phyloP scores from a whole-genome alignment of 2,797 vertebrate genomes.

The Mus minutoides region DNA sequence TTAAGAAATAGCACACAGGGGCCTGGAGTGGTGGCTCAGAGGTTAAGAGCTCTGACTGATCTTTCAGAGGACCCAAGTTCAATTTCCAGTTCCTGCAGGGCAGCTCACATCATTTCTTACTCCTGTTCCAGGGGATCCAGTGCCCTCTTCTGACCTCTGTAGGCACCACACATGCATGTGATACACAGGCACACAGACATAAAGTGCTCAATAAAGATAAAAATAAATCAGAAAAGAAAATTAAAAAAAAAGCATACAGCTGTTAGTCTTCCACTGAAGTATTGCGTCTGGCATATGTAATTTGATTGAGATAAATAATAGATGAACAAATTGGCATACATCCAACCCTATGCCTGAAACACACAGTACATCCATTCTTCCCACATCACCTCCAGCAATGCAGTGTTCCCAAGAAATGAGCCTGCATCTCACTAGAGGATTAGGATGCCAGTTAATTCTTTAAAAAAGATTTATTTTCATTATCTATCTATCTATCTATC shows the following conservation, averaged over 20 bases:
- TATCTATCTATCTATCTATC: background rate
- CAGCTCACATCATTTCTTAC: background rate
- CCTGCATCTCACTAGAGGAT: background rate
- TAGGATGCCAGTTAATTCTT: constrained; percentile 11
- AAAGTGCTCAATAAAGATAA: background rate
- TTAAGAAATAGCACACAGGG: background rate
- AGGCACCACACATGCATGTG: background rate
- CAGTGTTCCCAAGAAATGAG: constrained; percentile 16
- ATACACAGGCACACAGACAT: background rate
- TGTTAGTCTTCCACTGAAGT: background rate
- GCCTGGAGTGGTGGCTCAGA: background rate
- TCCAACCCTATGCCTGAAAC: background rate
- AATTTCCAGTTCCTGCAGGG: background rate
- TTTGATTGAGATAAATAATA: constrained; percentile 16
- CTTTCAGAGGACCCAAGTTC: background rate
- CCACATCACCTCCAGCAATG: background rate
- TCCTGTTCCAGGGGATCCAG: background rate
- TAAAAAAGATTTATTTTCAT: background rate
- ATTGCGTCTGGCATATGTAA: background rate
- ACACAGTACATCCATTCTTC: background rate
- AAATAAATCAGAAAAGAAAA: background rate
- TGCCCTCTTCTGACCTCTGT: background rate
- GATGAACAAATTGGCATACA: background rate
- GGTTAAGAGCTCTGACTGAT: background rate
- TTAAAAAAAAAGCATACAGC: background rate